Conservation (phyloP, 2,888 invertebrate species). For the Epinotia demarniana region DNA sequence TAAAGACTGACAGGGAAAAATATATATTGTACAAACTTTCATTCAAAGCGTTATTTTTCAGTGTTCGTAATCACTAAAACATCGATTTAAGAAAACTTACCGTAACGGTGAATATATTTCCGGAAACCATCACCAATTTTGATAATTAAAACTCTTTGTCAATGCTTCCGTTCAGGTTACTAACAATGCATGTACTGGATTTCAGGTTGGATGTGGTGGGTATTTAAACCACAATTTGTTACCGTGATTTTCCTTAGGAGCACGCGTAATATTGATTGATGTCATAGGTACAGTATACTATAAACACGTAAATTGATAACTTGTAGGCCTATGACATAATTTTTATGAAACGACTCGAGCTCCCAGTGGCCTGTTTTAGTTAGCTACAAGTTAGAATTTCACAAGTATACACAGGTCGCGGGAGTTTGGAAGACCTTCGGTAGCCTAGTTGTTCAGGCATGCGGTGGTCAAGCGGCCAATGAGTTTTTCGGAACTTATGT, state of each 20-base stretch:
- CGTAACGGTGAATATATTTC: not conserved
- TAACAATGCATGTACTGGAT: not conserved
- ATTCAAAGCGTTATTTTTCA: too few species aligned
- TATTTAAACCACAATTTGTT: not conserved
- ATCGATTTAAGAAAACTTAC: not conserved
- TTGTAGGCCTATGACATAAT: not conserved
- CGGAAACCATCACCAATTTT: not conserved
- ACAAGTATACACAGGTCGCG: too few species aligned
- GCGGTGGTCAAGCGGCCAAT: too few species aligned
- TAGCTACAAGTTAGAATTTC: too few species aligned
- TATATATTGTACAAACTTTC: too few species aligned
- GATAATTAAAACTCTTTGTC: not conserved
- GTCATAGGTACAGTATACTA: not conserved
- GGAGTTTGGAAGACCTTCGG: too few species aligned
- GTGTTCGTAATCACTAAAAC: too few species aligned
- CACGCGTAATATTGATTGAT: not conserved
- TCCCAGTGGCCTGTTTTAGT: too few species aligned
- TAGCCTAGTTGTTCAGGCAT: too few species aligned
- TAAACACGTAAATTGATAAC: not conserved
- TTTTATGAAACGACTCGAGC: not conserved
- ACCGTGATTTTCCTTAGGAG: conserved; percentile 3
- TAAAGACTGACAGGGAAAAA: too few species aligned
- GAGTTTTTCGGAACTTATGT: too few species aligned
- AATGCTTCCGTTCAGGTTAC: not conserved
- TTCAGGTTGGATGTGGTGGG: not conserved